A percentile compares a stretch with the other conserved stretches of the same genome.
phyloP scores from a whole-genome alignment of 2,113 vertebrate genomes.

The Aegypius monachus region DNA sequence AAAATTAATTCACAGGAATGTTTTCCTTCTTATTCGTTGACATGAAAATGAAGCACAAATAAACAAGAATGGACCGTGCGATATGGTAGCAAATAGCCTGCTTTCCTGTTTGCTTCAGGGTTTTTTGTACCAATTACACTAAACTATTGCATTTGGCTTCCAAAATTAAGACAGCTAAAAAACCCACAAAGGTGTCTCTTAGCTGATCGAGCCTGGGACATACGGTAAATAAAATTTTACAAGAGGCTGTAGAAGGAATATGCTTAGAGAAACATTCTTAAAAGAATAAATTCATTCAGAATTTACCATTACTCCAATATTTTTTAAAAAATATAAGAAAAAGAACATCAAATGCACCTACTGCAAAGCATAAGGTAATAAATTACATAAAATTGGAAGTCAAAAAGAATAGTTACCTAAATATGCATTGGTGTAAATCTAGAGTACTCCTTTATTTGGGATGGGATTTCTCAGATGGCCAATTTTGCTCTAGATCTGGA shows the following conservation, averaged over 20 bases:
- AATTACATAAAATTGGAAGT: background rate
- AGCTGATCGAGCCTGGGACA: background rate
- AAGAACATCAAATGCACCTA: background rate
- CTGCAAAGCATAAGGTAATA: background rate
- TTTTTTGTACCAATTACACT: background rate
- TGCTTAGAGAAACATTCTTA: background rate
- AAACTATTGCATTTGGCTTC: background rate
- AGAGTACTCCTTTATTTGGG: background rate
- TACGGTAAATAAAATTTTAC: background rate
- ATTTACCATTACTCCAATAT: background rate
- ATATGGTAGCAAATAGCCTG: background rate
- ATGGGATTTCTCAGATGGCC: background rate
- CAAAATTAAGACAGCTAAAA: background rate
- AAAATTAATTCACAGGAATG: background rate
- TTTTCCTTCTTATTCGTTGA: background rate
- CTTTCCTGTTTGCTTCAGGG: background rate
- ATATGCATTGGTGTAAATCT: background rate
- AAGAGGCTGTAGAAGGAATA: background rate
- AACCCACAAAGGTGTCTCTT: accelerated
- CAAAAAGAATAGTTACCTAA: background rate
- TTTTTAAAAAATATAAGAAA: background rate
- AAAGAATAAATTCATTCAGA: background rate
- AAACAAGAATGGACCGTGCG: background rate
- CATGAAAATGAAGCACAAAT: background rate
- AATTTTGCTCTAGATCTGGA: background rate